A percentile compares a stretch with the other conserved stretches of the same genome.
Conservation (phyloP, 2,797 vertebrate species). For the Rhabdomys pumilio region DNA sequence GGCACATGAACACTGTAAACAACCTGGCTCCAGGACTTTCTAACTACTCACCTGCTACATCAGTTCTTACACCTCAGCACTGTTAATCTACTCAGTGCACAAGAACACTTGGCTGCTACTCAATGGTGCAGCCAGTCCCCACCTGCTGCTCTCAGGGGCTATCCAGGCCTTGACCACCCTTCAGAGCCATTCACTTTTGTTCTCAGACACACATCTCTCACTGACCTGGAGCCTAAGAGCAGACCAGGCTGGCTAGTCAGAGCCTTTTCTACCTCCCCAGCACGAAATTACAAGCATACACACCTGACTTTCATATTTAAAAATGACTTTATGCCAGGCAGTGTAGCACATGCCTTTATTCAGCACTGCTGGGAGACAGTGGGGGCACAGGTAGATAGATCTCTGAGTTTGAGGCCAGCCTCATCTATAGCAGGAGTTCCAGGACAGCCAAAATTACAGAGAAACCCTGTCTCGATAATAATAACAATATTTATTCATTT, state of each 20-base stretch:
- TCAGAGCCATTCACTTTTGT: background rate
- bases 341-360: background rate
- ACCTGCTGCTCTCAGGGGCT: background rate
- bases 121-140: background rate
- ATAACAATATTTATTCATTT: background rate
- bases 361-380: background rate
- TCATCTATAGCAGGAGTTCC: background rate
- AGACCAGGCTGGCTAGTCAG: background rate
- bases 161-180: background rate
- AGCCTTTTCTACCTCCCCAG: background rate
- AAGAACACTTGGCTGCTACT: background rate
- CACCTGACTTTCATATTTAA: background rate
- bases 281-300: background rate
- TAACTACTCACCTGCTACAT: background rate
- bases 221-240: background rate
- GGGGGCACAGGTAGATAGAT: background rate
- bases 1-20: background rate
- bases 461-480: background rate
- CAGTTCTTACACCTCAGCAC: background rate
- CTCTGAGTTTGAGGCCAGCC: background rate
- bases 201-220: background rate
- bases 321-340: background rate
- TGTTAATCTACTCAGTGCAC: background rate
- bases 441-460: background rate
- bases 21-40: constrained; percentile 6